Evolutionary conservation across 37 sponge, comb jelly and placozoan species (phyloP).

Genomic region (Hormiphora californensis): DNA sequence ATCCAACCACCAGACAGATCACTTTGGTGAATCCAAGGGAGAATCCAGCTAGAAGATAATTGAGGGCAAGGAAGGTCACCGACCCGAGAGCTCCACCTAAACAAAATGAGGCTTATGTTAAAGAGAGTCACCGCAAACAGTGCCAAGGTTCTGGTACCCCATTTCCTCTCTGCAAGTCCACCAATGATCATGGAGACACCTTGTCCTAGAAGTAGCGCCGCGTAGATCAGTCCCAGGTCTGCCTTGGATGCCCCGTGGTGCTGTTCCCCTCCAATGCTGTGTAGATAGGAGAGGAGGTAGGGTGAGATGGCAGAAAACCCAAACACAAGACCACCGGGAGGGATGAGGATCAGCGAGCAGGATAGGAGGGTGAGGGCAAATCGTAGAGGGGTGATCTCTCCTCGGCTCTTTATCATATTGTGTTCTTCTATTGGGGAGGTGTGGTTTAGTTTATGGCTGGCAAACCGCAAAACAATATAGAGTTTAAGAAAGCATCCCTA

Average conservation of each 20-base stretch:
- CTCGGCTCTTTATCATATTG: not conserved
- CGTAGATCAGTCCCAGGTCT: not conserved
- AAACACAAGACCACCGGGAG: not conserved
- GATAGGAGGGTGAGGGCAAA: conserved; percentile 7
- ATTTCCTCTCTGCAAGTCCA: not conserved
- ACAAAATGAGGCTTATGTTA: not conserved
- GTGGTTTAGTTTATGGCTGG: too few relatives aligned
- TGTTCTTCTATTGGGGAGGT: too few relatives aligned
- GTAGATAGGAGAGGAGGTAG: not conserved
- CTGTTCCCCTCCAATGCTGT: too few relatives aligned
- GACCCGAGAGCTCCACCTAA: not conserved
- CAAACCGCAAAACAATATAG: too few relatives aligned
- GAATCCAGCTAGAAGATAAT: not conserved
- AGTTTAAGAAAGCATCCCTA: too few relatives aligned
- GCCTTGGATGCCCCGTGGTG: not conserved
- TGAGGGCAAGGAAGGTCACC: not conserved
- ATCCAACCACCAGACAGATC: not conserved
- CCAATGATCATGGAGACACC: conserved; percentile 19
- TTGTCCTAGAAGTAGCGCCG: conserved; percentile 22
- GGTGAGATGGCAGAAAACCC: not conserved
- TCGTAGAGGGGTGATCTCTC: not conserved
- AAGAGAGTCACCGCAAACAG: not conserved
- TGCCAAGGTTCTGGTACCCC: not conserved
- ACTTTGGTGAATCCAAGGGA: not conserved
- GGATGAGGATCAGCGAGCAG: not conserved